phyloP scores from a whole-genome alignment of 2,113 vertebrate species.

The Zeus faber region DNA sequence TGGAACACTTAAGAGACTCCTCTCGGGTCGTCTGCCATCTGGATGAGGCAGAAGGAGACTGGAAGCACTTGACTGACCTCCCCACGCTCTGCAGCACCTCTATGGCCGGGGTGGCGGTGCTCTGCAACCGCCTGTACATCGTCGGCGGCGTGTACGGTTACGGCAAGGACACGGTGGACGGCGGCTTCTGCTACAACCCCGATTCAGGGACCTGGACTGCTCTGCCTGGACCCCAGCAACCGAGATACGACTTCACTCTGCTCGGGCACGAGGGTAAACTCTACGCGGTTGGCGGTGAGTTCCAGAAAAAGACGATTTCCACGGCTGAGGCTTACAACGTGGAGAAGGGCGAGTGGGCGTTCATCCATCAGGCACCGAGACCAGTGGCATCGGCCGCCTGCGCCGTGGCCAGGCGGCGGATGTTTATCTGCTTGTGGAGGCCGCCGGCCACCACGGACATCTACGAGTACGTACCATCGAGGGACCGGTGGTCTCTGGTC shows the following conservation, averaged over 20 bases:
- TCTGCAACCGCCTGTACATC: conserved; percentile 88
- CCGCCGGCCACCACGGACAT: conserved; percentile 86
- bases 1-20: conserved; percentile 82
- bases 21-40: conserved; percentile 88
- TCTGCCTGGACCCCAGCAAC: conserved; percentile 86
- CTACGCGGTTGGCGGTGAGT: conserved; percentile 87
- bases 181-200: conserved; percentile 85
- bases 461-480: conserved; percentile 75
- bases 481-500: conserved; percentile 76
- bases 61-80: conserved; percentile 85
- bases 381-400: conserved; percentile 80
- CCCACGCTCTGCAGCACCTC: conserved; percentile 87
- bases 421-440: conserved; percentile 92
- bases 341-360: conserved; percentile 77
- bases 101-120: conserved; percentile 86
- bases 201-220: conserved; percentile 76
- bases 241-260: conserved; percentile 83
- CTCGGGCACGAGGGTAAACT: conserved; percentile 80
- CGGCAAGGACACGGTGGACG: conserved; percentile 85
- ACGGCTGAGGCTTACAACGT: conserved; percentile 82
- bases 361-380: conserved; percentile 77
- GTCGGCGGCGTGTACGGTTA: conserved; percentile 87
- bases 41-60: conserved; percentile 81
- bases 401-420: conserved; percentile 81
- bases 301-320: conserved; percentile 75